A percentile compares a stretch with the other conserved stretches of the same genome.
These are phyloP conservation scores for Mionectes macconnelli DNA, from an alignment of 2,113 vertebrate genomes.

Conservation along the genomic window DNA sequence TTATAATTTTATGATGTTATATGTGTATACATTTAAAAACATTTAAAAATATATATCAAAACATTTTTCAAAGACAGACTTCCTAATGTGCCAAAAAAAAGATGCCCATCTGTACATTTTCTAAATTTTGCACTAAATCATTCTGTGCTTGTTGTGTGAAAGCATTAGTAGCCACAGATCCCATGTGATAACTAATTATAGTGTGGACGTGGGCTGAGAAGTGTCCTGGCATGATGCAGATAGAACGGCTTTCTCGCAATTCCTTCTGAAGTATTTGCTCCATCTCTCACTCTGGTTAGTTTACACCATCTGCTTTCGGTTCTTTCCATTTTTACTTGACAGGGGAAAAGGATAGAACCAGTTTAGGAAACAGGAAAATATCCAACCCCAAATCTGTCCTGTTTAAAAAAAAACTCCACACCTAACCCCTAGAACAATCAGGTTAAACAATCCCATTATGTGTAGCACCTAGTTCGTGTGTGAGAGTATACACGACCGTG, in stretches of 20 bases:
- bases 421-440: not conserved
- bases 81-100: not conserved
- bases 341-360: not conserved
- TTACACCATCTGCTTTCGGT: not conserved
- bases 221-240: not conserved
- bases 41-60: conserved; percentile 31
- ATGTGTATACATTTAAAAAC: not conserved
- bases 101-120: not conserved
- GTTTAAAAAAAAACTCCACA: not conserved
- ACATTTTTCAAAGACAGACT: conserved; percentile 11
- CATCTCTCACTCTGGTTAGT: not conserved
- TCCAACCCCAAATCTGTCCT: not conserved
- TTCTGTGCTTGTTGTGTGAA: not conserved
- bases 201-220: conserved; percentile 1
- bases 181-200: conserved; percentile 19
- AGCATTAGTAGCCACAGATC: not conserved
- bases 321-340: not conserved
- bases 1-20: not conserved
- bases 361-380: not conserved
- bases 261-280: not conserved
- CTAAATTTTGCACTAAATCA: not conserved
- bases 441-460: not conserved
- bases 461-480: not conserved
- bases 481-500: no score
- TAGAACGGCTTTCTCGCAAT: not conserved